Evolutionary conservation across 2,888 invertebrate genomes (phyloP), one percentile per base, ranked within the genome.

Genomic region (Noctua janthe): DNA sequence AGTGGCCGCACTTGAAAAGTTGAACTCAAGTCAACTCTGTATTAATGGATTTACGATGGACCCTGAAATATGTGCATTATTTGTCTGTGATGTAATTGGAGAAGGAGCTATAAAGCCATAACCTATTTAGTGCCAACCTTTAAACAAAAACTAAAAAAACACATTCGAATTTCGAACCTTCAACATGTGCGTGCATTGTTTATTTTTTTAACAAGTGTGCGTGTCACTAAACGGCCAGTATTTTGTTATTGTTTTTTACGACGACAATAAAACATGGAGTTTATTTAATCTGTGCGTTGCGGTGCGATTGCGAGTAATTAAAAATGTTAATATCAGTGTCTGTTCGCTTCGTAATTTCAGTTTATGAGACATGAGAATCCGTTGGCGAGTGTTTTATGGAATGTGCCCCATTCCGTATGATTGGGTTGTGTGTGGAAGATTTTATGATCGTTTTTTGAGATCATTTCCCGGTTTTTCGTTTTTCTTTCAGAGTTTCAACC

Each of bases 201-300:
- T 96, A 93, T 96, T 96, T 93, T 92, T 93, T 85, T 90, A 91
- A 89, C 94, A 93, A 94, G 95, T 94, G 94, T 94, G 92, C 90
- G 92, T 94, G 96, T 96, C 96, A 94, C 95, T 94, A 94, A 92
- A 92, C 93, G 89, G 85, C 87, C 89, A 84, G 88, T 90, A 88
- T 90, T 92, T 95, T 96, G 87, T 96, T 95, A 96, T 96, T 95
- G 95, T 95, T 94, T 94, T 92, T 94, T 88, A 92, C 92, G 91
- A 92, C 92, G 89, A 92, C 92, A 92, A 92, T 94, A 94, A 94
- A 95, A 88, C 82, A 56, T 71, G 82, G 71, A 86, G 87, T 88
- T 89, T 89, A 89, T 89, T 89, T 87, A 84, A 91, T 91, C 89
- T 87, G 85, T 88, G 88, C 83, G 87, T 87, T 91, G 92, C 86